phyloP scores from a whole-genome alignment of 2,113 vertebrate genomes.

The Megatriorchis doriae region DNA sequence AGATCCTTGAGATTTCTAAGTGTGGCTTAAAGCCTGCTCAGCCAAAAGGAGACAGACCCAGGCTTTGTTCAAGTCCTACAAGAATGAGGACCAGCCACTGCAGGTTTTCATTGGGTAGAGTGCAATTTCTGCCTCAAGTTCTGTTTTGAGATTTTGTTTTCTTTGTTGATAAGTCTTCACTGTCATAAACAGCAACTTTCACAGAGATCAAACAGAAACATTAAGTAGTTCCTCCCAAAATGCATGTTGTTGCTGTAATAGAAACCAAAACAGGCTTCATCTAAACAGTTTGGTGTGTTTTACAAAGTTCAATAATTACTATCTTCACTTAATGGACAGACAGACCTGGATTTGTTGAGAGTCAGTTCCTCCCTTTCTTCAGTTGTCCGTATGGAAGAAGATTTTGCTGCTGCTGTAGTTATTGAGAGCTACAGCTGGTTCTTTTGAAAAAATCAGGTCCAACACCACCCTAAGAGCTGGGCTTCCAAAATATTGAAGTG shows the following conservation, averaged over 20 bases:
- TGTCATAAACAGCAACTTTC: background rate
- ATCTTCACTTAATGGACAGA: background rate
- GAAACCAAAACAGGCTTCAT: background rate
- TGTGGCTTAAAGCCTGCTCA: background rate
- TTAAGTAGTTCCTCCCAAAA: background rate
- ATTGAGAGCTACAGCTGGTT: background rate
- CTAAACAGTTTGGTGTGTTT: background rate
- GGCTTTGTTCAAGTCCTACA: background rate
- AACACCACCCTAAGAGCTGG: background rate
- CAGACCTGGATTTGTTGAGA: background rate
- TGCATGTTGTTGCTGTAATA: background rate
- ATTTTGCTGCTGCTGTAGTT: background rate
- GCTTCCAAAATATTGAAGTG: background rate
- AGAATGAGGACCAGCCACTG: background rate
- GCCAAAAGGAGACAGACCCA: background rate
- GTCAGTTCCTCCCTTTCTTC: background rate
- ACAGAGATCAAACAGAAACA: background rate
- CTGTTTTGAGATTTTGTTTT: background rate
- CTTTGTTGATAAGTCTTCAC: background rate
- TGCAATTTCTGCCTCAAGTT: background rate
- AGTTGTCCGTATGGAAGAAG: background rate
- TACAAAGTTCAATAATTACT: background rate
- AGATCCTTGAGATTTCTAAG: background rate
- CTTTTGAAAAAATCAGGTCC: background rate
- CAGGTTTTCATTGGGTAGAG: background rate